phyloP scores from a whole-genome alignment of 2,113 vertebrate species.

The Lamprologus tigripictilis region DNA sequence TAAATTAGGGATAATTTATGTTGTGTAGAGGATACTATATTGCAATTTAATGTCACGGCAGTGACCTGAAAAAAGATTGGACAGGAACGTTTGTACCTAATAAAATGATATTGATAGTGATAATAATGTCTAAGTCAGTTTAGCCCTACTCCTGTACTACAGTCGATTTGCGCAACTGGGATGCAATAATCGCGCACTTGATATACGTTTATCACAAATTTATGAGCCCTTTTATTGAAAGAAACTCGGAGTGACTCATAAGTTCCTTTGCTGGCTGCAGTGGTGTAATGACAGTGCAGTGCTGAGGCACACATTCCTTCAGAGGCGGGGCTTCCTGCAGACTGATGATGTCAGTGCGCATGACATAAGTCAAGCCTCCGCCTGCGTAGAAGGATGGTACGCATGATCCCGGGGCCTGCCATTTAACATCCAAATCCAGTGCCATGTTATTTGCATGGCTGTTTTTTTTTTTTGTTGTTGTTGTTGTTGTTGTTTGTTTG shows the following conservation, averaged over 20 bases:
- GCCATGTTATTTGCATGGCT: not conserved
- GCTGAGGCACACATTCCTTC: not conserved
- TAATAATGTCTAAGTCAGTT: not conserved
- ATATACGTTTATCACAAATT: not conserved
- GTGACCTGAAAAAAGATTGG: not conserved
- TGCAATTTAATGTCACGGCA: not conserved
- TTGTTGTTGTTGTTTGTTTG: not conserved
- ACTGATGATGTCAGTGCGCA: constrained; percentile 35
- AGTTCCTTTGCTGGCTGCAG: constrained; percentile 8
- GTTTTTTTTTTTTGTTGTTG: fast-evolving
- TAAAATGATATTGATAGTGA: not conserved
- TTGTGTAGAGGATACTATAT: not conserved
- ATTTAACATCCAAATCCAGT: not conserved
- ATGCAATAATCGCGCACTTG: not conserved
- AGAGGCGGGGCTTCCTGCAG: constrained; percentile 3
- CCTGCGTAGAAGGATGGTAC: not conserved
- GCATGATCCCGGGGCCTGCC: not conserved
- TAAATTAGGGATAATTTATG: not conserved
- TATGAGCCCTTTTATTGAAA: not conserved
- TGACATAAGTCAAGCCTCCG: constrained; percentile 1
- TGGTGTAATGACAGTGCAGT: constrained; percentile 27
- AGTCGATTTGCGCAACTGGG: not conserved
- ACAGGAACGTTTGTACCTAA: not conserved
- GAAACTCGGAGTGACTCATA: constrained; percentile 10
- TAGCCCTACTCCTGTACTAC: not conserved